Conservation (phyloP, 2,888 invertebrate species). For the Phengaris arion region DNA sequence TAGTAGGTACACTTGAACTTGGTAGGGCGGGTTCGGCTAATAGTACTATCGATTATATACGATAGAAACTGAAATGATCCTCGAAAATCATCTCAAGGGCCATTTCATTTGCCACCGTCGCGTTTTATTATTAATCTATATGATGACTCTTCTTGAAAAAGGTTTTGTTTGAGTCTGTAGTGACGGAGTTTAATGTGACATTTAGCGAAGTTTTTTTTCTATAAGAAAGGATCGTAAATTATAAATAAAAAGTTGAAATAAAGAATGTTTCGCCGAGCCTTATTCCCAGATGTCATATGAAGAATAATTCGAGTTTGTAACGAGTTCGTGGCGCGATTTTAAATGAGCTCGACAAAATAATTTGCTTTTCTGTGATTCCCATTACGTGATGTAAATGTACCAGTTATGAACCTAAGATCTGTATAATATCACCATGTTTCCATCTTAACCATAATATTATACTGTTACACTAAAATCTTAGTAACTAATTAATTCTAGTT, state of each 20-base stretch:
- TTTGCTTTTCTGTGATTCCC: not conserved
- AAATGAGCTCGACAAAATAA: not conserved
- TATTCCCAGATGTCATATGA: slow-evolving; percentile 1
- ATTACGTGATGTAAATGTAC: not conserved
- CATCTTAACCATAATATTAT: too few species aligned
- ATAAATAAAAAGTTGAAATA: slow-evolving; percentile 7
- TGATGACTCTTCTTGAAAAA: not conserved
- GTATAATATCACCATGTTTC: too few species aligned
- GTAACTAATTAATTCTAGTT: too few species aligned
- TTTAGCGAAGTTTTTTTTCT: too few species aligned
- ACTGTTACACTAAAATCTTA: too few species aligned
- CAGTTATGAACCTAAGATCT: too few species aligned
- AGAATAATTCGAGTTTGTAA: not conserved
- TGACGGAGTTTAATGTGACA: not conserved
- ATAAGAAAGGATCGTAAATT: not conserved
- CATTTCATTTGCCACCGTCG: slow-evolving; percentile 3
- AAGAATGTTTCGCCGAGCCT: slow-evolving; percentile 4
- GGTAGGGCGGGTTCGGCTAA: too few species aligned
- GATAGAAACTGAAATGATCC: not conserved
- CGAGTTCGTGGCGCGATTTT: slow-evolving; percentile 7
- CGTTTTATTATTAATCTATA: not conserved
- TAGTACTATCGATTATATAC: not conserved
- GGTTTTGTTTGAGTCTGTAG: not conserved
- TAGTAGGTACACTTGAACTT: too few species aligned
- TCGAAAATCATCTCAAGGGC: slow-evolving; percentile 3